These are phyloP conservation scores for Hyposoter didymator DNA, from an alignment of 2,888 invertebrate genomes.

Conservation along the genomic window DNA sequence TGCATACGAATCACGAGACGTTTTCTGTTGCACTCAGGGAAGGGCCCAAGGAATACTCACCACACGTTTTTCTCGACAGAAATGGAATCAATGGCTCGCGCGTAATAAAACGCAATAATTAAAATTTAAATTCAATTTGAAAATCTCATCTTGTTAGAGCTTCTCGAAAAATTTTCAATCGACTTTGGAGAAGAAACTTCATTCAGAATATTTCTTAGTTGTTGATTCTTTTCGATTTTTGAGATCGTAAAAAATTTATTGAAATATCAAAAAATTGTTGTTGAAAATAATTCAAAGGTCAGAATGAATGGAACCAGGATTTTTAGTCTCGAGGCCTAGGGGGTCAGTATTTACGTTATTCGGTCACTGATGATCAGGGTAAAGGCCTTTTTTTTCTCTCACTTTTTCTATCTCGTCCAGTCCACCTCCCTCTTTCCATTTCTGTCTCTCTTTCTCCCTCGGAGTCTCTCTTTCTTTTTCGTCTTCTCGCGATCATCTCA, in stretches of 20 bases:
- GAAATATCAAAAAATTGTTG: conserved; percentile 4
- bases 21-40: neutral
- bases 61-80: neutral
- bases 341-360: conserved; percentile 60
- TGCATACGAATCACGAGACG: conserved; percentile 18
- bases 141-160: neutral
- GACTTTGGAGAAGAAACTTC: neutral
- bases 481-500: conserved; percentile 15
- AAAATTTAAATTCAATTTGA: neutral
- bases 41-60: neutral
- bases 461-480: conserved; percentile 10
- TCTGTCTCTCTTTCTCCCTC: conserved; percentile 37
- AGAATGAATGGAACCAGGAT: conserved; percentile 22
- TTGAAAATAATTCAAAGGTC: conserved; percentile 1
- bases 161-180: neutral
- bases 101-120: no score
- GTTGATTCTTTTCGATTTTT: neutral
- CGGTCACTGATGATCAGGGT: conserved; percentile 67
- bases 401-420: conserved; percentile 24
- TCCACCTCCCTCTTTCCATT: neutral
- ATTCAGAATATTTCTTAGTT: no score
- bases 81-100: neutral
- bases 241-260: conserved; percentile 1
- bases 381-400: conserved; percentile 57
- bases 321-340: conserved; percentile 13